Evolutionary conservation across 2,113 vertebrate genomes (phyloP).

Genomic region (Aphyosemion australe): DNA sequence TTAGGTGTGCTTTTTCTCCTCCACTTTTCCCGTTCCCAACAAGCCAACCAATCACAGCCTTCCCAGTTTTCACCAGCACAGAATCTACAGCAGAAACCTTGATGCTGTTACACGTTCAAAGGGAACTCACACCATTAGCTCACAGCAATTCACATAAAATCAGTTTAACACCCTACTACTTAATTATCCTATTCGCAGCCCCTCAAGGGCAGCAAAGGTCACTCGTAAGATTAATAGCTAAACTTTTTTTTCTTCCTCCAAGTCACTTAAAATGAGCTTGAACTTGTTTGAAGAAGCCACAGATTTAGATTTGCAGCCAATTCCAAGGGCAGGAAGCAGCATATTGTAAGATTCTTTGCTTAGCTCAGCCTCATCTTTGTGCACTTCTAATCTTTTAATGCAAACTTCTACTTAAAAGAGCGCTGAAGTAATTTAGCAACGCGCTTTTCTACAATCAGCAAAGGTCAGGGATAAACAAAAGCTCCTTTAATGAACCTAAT

Average conservation of each 20-base stretch:
- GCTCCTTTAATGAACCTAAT: neutral
- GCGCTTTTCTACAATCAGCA: neutral
- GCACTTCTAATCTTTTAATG: neutral
- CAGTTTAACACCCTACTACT: neutral
- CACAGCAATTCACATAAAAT: neutral
- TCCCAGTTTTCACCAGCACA: neutral
- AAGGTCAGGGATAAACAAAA: too few relatives aligned
- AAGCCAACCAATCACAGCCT: neutral
- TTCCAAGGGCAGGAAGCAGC: neutral
- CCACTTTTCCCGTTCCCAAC: neutral
- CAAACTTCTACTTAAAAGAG: neutral
- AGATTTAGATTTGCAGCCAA: too few relatives aligned
- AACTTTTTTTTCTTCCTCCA: neutral
- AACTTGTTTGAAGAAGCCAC: too few relatives aligned
- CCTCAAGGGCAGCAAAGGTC: neutral
- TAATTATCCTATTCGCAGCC: neutral
- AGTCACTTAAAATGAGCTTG: too few relatives aligned
- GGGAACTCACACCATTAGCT: neutral
- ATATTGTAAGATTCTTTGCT: neutral
- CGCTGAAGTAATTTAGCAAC: neutral
- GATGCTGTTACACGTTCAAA: neutral
- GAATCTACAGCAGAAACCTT: neutral
- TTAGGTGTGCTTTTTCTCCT: neutral
- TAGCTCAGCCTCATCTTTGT: neutral
- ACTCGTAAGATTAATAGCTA: neutral